Evolutionary conservation across 1,140 invertebrate species (phyloP).

Genomic region (Calosoma granatense): DNA sequence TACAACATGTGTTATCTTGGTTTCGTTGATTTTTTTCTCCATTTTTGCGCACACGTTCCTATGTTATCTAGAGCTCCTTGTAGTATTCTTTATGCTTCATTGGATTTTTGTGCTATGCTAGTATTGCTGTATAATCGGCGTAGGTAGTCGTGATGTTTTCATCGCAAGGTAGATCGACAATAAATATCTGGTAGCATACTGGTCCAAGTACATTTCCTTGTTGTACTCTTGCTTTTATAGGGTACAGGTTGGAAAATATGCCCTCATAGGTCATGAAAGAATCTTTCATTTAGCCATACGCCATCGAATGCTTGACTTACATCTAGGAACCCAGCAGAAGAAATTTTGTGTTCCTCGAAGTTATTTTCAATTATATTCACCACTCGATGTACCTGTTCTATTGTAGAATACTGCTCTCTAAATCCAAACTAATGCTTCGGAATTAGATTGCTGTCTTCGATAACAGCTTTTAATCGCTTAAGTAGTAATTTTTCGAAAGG

Average conservation of each 20-base stretch:
- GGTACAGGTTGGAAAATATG: not conserved
- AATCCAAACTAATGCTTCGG: not conserved
- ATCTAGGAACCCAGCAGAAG: conserved; percentile 22
- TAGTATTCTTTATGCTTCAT: conserved; percentile 13
- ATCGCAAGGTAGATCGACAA: not conserved
- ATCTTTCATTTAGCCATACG: conserved; percentile 21
- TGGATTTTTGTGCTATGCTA: conserved; percentile 11
- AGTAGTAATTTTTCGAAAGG: too few species aligned
- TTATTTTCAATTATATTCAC: not conserved
- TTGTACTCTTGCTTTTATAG: conserved; percentile 16
- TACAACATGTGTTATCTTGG: conserved; percentile 18
- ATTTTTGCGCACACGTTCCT: too few species aligned
- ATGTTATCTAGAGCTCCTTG: conserved; percentile 14
- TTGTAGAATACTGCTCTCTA: not conserved
- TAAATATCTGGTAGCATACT: conserved; percentile 7
- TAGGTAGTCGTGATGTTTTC: conserved; percentile 13
- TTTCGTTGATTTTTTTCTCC: conserved; percentile 23
- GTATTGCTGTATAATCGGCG: conserved; percentile 25
- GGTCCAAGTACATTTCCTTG: too few species aligned
- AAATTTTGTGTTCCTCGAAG: too few species aligned
- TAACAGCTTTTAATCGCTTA: too few species aligned
- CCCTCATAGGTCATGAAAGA: conserved; percentile 19
- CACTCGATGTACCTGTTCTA: not conserved
- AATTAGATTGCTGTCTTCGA: too few species aligned
- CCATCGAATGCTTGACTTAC: conserved; percentile 25